These are phyloP conservation scores for Campopleginae sp. DNA, from an alignment of 2,888 invertebrate genomes.

Conservation along the genomic window DNA sequence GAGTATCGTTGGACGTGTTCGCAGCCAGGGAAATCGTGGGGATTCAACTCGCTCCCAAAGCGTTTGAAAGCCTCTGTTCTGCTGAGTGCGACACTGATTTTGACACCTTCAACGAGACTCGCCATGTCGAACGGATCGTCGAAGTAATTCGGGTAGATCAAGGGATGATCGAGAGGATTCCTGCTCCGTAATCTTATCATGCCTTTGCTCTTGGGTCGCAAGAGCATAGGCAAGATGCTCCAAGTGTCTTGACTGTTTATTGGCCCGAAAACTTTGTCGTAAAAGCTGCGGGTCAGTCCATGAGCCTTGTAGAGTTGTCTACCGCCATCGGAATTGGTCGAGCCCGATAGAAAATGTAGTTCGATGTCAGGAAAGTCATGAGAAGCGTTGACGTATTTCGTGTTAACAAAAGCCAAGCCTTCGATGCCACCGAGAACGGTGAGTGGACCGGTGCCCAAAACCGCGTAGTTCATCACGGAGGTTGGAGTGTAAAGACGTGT, in stretches of 20 bases:
- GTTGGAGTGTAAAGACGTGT: slow-evolving; percentile 91
- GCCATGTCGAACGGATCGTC: slow-evolving; percentile 92
- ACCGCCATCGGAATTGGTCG: slow-evolving; percentile 94
- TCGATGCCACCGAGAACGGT: slow-evolving; percentile 96
- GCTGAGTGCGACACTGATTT: slow-evolving; percentile 92
- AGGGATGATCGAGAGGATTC: slow-evolving; percentile 94
- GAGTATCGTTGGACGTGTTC: slow-evolving; percentile 88
- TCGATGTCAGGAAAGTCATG: slow-evolving; percentile 96
- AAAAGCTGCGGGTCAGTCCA: slow-evolving; percentile 90
- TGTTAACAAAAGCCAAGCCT: slow-evolving; percentile 95
- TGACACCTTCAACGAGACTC: slow-evolving; percentile 93
- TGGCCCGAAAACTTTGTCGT: slow-evolving; percentile 90
- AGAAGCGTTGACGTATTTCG: slow-evolving; percentile 91
- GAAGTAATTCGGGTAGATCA: slow-evolving; percentile 97
- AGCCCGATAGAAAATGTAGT: slow-evolving; percentile 94
- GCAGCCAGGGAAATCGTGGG: slow-evolving; percentile 92
- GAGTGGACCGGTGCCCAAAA: slow-evolving; percentile 92
- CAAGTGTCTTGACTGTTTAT: slow-evolving; percentile 92
- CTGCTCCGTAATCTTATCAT: slow-evolving; percentile 91
- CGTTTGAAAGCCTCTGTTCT: slow-evolving; percentile 91
- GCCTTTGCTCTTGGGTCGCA: slow-evolving; percentile 94
- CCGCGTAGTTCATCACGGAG: slow-evolving; percentile 93
- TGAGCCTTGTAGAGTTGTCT: slow-evolving; percentile 92
- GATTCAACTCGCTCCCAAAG: slow-evolving; percentile 90
- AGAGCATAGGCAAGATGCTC: slow-evolving; percentile 93